Conservation (phyloP, 2,113 vertebrate species). For the Columbina picui region DNA sequence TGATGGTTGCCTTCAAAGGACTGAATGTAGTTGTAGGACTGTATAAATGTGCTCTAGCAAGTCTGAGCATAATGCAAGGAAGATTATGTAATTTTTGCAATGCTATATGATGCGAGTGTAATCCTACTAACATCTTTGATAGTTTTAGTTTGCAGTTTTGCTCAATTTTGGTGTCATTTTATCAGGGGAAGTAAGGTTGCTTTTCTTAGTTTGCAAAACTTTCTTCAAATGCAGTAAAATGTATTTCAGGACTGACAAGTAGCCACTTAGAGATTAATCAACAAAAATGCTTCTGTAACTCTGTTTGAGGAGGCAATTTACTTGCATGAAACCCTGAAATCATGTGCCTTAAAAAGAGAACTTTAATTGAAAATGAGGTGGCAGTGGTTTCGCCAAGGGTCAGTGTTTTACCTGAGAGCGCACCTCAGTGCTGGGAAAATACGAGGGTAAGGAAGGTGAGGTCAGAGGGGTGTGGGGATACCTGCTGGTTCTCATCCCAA, state of each 20-base stretch:
- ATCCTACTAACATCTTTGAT: neutral
- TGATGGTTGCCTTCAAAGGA: too few relatives aligned
- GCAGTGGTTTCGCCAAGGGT: neutral
- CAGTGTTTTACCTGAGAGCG: neutral
- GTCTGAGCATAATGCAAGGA: conserved; percentile 39
- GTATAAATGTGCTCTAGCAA: neutral
- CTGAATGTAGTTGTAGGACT: too few relatives aligned
- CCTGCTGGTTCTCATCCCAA: neutral
- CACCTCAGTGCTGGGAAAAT: neutral
- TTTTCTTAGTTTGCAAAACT: neutral
- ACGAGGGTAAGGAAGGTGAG: neutral
- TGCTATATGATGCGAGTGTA: neutral
- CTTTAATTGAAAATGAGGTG: neutral
- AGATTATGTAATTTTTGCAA: conserved; percentile 32
- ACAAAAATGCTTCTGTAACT: neutral
- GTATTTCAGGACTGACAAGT: neutral
- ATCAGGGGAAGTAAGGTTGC: neutral
- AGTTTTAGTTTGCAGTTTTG: neutral
- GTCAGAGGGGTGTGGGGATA: neutral
- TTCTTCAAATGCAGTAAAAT: neutral
- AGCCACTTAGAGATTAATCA: neutral
- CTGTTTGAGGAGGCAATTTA: neutral
- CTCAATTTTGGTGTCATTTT: neutral
- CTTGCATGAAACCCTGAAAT: neutral
- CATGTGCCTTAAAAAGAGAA: neutral